phyloP scores from a whole-genome alignment of 2,888 invertebrate genomes.

The Eristalinus aeneus region DNA sequence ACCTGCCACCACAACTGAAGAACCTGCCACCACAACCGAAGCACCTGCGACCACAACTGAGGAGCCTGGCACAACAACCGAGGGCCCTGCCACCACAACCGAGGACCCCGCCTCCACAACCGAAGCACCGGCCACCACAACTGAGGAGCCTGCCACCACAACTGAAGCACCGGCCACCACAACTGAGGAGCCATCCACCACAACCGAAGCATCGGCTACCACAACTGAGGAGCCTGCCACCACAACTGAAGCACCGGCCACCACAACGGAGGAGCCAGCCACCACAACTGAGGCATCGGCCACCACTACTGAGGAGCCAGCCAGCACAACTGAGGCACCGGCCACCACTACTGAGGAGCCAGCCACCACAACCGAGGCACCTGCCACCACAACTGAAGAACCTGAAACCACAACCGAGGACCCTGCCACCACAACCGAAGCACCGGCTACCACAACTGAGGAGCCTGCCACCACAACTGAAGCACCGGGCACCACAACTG shows the following conservation, averaged over 20 bases:
- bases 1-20: not conserved
- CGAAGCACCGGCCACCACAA: not conserved
- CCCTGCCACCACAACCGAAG: not conserved
- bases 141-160: not conserved
- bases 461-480: not conserved
- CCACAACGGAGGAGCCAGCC: not conserved
- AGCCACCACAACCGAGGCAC: not conserved
- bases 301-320: not conserved
- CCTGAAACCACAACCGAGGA: not conserved
- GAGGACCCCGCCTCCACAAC: not conserved
- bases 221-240: not conserved
- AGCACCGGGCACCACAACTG: not conserved
- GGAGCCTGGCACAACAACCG: not conserved
- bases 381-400: not conserved
- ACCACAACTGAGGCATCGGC: not conserved
- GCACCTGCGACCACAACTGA: not conserved
- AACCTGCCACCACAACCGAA: not conserved
- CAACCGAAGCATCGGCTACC: not conserved
- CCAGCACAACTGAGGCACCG: not conserved
- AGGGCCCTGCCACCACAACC: not conserved
- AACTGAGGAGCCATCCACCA: conserved; percentile 11
- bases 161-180: not conserved
- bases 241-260: not conserved
- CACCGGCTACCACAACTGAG: not conserved
- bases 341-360: not conserved